phyloP scores from a whole-genome alignment of 2,797 vertebrate genomes.

The Trichosurus vulpecula region DNA sequence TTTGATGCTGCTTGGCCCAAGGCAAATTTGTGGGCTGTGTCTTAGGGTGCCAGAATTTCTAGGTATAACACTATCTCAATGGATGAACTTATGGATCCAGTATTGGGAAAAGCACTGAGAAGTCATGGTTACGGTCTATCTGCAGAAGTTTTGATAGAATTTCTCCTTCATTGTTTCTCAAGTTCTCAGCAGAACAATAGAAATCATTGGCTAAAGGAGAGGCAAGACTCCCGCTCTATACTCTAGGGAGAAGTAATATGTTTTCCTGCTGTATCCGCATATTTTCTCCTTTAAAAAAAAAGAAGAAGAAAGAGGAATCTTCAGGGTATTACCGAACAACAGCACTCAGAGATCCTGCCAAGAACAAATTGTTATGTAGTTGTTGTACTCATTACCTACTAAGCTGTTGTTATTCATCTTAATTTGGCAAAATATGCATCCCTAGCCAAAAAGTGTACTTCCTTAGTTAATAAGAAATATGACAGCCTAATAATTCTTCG shows the following conservation, averaged over 20 bases:
- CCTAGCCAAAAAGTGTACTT: constrained; percentile 74
- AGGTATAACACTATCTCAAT: not conserved
- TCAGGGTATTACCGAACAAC: constrained; percentile 64
- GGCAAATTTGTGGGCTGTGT: not conserved
- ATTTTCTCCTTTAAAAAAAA: constrained; percentile 68
- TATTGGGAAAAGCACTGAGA: not conserved
- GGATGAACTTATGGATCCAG: not conserved
- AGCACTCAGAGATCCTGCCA: constrained; percentile 79
- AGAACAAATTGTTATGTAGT: constrained; percentile 84
- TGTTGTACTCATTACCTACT: constrained; percentile 78
- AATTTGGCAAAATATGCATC: constrained; percentile 77
- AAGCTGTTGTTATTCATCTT: constrained; percentile 79
- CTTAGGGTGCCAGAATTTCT: not conserved
- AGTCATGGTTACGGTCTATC: not conserved
- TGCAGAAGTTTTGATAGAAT: not conserved
- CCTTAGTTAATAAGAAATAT: constrained; percentile 63
- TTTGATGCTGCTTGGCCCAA: not conserved
- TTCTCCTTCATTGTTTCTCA: constrained; percentile 15
- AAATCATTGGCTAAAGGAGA: not conserved
- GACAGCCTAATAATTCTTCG: constrained; percentile 73
- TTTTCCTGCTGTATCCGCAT: constrained; percentile 74
- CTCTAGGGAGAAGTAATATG: constrained; percentile 73
- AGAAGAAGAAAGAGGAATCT: constrained; percentile 78
- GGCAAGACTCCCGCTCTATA: constrained; percentile 26
- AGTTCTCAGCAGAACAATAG: constrained; percentile 25